Evolutionary conservation across 2,797 vertebrate species (phyloP), one percentile per base, ranked within the genome.

Genomic region (Glyptemys insculpta): DNA sequence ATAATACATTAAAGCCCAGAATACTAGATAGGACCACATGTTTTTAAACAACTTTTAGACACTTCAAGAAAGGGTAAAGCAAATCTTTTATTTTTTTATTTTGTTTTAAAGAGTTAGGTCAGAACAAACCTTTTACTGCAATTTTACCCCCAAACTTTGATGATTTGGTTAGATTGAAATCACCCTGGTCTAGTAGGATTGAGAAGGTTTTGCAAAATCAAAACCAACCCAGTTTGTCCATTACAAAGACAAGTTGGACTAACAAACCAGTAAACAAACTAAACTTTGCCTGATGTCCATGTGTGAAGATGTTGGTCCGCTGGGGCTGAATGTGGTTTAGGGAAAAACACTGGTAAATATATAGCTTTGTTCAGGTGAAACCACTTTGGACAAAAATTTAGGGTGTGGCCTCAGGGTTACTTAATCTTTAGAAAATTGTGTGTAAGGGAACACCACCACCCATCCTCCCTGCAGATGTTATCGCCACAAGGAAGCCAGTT

Each of bases 11-110:
- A 72, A 37, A 72, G 19, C 65, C 65, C 8, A 27, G 27, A 49
- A 29, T 6, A 49, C 23, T 12, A 82, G 25, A 5, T 56, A 47
- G 25, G 80, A 1, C 5, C 85, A 47, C 49, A 44, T 0, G 0
- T 79, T 78, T 78, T 76, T 47, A 44, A 44, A 41, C 7, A 76
- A 47, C 41, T 47, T 76, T 27, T 47, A 76, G 12, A 27, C 18
- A 27, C 72, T 47, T 44, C 41, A 47, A 47, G 72, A 74, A 44
- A 47, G 41, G 41, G 25, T 76, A 76, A 74, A 47, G 72, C 10
- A 44, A 65, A 25, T 16, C 19, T 37, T 72, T 72, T 6, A 72
- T 76, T 41, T 72, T 72, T 72, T 21, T 12, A 41, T 12, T 23
- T 80, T 83, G 3, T 80, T 93, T 84, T n/a, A 81, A 79, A 86